Evolutionary conservation across 1,140 invertebrate genomes (phyloP).

Genomic region (Leptoteleia sp.): DNA sequence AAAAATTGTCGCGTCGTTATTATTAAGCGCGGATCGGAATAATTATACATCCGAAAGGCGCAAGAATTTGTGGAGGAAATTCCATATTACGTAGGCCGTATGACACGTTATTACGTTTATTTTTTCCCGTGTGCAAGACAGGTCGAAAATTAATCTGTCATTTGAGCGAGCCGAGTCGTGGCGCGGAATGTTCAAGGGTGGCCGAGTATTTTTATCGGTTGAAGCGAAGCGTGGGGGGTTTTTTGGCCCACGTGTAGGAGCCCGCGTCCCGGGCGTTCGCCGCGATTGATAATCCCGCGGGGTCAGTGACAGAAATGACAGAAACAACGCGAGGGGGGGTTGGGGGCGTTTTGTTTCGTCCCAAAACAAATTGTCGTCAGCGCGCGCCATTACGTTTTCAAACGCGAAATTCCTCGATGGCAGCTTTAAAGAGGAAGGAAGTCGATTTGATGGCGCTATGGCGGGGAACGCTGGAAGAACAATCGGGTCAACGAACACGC

Average conservation of each 20-base stretch:
- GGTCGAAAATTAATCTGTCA: conserved; percentile 63
- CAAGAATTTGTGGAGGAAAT: conserved; percentile 37
- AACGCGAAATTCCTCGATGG: conserved; percentile 35
- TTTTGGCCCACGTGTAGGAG: conserved; percentile 55
- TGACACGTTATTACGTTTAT: conserved; percentile 40
- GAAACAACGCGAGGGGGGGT: conserved; percentile 34
- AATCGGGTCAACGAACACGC: conserved; percentile 50
- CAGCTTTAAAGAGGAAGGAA: conserved; percentile 49
- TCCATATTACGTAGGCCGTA: conserved; percentile 42
- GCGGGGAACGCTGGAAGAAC: conserved; percentile 11
- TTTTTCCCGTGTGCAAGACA: conserved; percentile 37
- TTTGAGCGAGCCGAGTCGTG: conserved; percentile 21
- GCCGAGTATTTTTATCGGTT: conserved; percentile 66
- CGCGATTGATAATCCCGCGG: conserved; percentile 63
- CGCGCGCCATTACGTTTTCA: conserved; percentile 34
- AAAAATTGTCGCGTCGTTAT: neutral
- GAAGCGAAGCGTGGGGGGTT: conserved; percentile 57
- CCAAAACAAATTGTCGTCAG: conserved; percentile 27
- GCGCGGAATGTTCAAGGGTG: conserved; percentile 62
- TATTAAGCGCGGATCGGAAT: conserved; percentile 38
- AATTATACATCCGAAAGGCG: conserved; percentile 31
- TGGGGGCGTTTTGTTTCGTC: conserved; percentile 24
- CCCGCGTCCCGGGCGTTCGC: conserved; percentile 38
- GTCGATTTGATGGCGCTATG: conserved; percentile 13
- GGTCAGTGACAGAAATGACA: conserved; percentile 69